phyloP scores from a whole-genome alignment of 2,888 invertebrate species.

The Masnerella sp. region DNA sequence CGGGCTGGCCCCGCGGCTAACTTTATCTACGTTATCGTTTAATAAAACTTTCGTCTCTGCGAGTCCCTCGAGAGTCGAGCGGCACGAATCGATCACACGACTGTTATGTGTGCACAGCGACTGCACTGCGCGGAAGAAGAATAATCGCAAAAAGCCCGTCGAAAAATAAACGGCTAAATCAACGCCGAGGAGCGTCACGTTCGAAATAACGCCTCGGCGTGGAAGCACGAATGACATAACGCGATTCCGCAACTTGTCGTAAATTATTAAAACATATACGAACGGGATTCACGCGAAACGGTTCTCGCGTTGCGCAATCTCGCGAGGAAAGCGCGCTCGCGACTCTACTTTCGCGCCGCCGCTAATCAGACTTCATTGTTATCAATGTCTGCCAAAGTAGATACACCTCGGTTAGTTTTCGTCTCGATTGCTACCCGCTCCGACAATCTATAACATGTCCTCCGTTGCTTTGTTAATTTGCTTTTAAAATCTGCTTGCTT shows the following conservation, averaged over 20 bases:
- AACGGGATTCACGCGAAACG: no score
- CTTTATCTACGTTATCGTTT: conserved; percentile 32
- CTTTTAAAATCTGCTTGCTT: conserved; percentile 20
- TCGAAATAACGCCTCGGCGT: conserved; percentile 35
- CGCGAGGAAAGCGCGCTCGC: no score
- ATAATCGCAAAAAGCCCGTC: conserved; percentile 25
- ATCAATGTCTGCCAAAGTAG: conserved; percentile 76
- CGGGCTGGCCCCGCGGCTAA: conserved; percentile 25
- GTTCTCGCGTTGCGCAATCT: conserved; percentile 26
- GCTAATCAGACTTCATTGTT: conserved; percentile 60
- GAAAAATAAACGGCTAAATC: conserved; percentile 38
- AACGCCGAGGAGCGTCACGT: not conserved
- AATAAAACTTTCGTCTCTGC: conserved; percentile 25
- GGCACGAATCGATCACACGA: conserved; percentile 38
- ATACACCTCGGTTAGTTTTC: conserved; percentile 63
- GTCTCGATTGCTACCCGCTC: no score
- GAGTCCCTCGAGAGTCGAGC: conserved; percentile 15
- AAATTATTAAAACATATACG: no score
- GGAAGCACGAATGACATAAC: conserved; percentile 66
- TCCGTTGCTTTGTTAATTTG: conserved; percentile 11
- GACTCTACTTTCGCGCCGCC: conserved; percentile 18
- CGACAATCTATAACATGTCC: conserved; percentile 34
- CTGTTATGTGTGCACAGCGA: conserved; percentile 16
- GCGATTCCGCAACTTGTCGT: no score
- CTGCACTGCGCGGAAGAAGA: conserved; percentile 19